Evolutionary conservation across 2,113 vertebrate species (phyloP).

Genomic region (Perognathus longimembris): DNA sequence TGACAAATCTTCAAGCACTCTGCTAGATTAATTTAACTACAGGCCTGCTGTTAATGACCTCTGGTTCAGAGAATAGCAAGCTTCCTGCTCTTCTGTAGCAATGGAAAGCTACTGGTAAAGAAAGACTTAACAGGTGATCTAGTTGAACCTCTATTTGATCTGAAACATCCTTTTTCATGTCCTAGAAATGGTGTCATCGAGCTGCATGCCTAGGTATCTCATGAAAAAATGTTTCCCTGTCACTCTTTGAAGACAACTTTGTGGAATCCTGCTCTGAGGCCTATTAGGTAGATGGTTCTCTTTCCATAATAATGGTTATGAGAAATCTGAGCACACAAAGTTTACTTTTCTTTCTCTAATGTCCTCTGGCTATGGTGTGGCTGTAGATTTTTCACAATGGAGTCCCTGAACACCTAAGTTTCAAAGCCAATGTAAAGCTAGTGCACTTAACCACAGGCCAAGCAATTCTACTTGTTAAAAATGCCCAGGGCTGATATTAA

Average conservation of each 20-base stretch:
- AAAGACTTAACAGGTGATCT: neutral
- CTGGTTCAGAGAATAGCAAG: neutral
- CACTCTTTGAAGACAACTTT: neutral
- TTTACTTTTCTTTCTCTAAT: neutral
- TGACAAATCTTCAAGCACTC: neutral
- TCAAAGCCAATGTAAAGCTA: neutral
- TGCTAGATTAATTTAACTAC: neutral
- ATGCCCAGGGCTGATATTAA: conserved; percentile 32
- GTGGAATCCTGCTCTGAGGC: neutral
- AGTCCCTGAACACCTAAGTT: neutral
- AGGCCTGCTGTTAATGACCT: neutral
- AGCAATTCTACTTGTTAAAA: conserved; percentile 25
- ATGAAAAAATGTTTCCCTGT: neutral
- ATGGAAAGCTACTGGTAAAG: neutral
- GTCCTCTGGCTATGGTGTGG: neutral
- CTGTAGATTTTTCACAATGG: neutral
- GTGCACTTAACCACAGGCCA: neutral
- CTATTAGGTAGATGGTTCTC: neutral
- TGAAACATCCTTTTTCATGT: neutral
- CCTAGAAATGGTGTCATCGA: neutral
- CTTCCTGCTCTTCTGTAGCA: neutral
- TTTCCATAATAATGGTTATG: neutral
- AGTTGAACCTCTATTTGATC: neutral
- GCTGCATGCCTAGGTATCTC: neutral
- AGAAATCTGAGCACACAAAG: neutral